These are phyloP conservation scores for Mesopsocus fuscifrons DNA, from an alignment of 2,888 invertebrate species.

Conservation along the genomic window DNA sequence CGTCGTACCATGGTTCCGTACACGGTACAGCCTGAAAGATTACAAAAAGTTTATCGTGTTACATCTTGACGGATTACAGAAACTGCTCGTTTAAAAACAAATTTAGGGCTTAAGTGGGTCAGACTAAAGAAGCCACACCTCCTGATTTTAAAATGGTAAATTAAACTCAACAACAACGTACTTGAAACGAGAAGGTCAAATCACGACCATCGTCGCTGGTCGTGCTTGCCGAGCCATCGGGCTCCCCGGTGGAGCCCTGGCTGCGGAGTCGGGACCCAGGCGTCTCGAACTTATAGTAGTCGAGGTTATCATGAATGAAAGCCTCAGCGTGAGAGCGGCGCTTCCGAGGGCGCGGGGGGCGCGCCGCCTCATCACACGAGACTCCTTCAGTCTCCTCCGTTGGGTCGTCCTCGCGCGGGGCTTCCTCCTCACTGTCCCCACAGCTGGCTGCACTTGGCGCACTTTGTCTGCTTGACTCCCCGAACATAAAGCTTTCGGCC, in stretches of 20 bases:
- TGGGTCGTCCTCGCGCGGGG: slow-evolving; percentile 5
- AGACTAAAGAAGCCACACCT: no score
- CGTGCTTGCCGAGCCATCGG: no score
- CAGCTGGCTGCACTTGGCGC: not conserved
- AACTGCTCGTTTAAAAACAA: slow-evolving; percentile 1
- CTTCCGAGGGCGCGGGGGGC: slow-evolving; percentile 20
- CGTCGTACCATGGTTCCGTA: slow-evolving; percentile 59
- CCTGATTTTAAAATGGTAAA: no score
- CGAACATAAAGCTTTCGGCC: slow-evolving; percentile 72
- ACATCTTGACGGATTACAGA: no score
- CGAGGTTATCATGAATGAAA: slow-evolving; percentile 35
- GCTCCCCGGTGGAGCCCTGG: slow-evolving; percentile 19
- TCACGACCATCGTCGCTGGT: no score
- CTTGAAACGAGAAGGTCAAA: no score
- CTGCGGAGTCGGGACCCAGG: slow-evolving; percentile 28
- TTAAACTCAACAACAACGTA: no score
- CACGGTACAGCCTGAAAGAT: slow-evolving; percentile 56
- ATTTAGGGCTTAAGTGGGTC: slow-evolving; percentile 8
- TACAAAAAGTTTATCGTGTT: no score
- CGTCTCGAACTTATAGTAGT: slow-evolving; percentile 34
- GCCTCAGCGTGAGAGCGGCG: slow-evolving; percentile 36
- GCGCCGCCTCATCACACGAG: slow-evolving; percentile 12
- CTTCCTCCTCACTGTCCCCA: slow-evolving; percentile 1
- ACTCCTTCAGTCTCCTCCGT: slow-evolving; percentile 12
- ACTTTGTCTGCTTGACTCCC: slow-evolving; percentile 38